phyloP scores from a whole-genome alignment of 2,888 invertebrate genomes.

The Dicranocentrus wangi region DNA sequence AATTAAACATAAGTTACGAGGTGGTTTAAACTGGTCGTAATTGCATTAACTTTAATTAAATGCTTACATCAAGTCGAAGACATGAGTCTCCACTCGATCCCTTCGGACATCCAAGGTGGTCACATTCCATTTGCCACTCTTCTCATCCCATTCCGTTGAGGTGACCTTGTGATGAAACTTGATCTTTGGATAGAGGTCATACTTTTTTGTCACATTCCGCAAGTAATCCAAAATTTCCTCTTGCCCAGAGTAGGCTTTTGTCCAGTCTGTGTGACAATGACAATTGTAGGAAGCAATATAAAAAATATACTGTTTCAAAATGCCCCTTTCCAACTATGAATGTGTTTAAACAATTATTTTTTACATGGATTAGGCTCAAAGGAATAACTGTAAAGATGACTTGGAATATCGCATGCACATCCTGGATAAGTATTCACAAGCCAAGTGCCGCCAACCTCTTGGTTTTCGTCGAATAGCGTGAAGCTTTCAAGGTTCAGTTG shows the following conservation, averaged over 20 bases:
- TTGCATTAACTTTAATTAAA: too few relatives aligned
- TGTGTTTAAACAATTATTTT: neutral
- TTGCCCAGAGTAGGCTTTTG: slow-evolving; percentile 47
- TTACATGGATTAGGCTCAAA: slow-evolving; percentile 70
- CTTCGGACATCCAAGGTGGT: neutral
- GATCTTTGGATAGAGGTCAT: slow-evolving; percentile 64
- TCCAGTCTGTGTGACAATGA: slow-evolving; percentile 61
- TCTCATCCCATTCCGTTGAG: slow-evolving; percentile 47
- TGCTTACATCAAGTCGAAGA: too few relatives aligned
- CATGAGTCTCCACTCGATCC: too few relatives aligned
- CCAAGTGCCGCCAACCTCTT: slow-evolving; percentile 71
- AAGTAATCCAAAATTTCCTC: slow-evolving; percentile 67
- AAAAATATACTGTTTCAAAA: neutral
- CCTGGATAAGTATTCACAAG: slow-evolving; percentile 64
- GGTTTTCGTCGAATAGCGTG: slow-evolving; percentile 67
- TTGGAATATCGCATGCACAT: slow-evolving; percentile 67
- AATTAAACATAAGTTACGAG: too few relatives aligned
- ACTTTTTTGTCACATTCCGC: slow-evolving; percentile 62
- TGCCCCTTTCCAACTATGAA: too few relatives aligned
- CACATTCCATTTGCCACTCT: neutral
- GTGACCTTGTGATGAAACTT: slow-evolving; percentile 58
- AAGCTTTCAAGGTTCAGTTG: slow-evolving; percentile 60
- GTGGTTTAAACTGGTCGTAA: too few relatives aligned
- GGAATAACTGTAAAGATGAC: slow-evolving; percentile 69
- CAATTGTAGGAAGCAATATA: neutral